Evolutionary conservation across 2,113 vertebrate species (phyloP).

Genomic region (Puffinus mauretanicus): DNA sequence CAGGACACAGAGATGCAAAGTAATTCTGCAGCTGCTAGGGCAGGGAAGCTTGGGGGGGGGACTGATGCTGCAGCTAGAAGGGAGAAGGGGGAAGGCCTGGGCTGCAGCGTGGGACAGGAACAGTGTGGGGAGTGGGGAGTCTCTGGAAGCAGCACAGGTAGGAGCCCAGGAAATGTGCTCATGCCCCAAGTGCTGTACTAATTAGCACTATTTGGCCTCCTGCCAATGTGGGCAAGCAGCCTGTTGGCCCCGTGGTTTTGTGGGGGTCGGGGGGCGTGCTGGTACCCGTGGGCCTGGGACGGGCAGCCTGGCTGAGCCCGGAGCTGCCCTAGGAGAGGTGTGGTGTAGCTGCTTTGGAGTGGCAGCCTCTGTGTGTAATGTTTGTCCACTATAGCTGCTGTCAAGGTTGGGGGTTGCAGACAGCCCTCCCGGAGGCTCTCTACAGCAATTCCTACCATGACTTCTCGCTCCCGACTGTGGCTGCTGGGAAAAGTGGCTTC

Average conservation of each 20-base stretch:
- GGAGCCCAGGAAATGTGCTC: not conserved
- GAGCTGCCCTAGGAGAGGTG: not conserved
- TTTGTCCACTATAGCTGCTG: not conserved
- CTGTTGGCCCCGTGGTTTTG: not conserved
- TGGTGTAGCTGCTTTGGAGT: not conserved
- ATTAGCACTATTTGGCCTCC: not conserved
- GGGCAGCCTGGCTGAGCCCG: not conserved
- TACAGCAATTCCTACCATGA: accelerated
- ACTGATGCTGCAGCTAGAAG: not conserved
- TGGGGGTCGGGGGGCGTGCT: no score
- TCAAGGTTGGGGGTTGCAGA: not conserved
- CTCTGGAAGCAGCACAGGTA: accelerated
- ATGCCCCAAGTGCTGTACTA: not conserved
- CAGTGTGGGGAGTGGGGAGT: not conserved
- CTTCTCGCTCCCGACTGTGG: not conserved
- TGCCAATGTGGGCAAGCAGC: accelerated
- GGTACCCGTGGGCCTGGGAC: accelerated
- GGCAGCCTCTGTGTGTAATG: not conserved
- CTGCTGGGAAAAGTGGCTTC: not conserved
- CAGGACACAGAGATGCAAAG: not conserved
- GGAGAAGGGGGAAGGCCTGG: not conserved
- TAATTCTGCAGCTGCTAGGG: not conserved
- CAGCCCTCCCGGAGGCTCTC: not conserved
- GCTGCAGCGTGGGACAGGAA: not conserved
- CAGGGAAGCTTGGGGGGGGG: not conserved